phyloP scores from a whole-genome alignment of 2,113 vertebrate genomes.

The Leucoraja erinaceus region DNA sequence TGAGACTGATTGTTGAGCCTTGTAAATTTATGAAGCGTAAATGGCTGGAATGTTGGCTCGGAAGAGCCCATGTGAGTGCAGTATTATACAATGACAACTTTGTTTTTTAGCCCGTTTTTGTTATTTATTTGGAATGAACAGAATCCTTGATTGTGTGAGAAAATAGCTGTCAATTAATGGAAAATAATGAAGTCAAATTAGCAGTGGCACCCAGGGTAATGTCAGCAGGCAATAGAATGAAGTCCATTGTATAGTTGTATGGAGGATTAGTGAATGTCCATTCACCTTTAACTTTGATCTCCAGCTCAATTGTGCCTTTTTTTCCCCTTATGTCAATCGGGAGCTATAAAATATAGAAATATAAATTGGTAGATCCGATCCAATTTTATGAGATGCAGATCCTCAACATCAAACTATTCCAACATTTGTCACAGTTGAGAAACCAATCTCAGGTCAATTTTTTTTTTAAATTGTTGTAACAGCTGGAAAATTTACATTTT shows the following conservation, averaged over 20 bases:
- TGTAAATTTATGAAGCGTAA: background rate
- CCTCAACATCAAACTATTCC: background rate
- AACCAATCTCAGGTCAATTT: background rate
- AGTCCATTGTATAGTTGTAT: background rate
- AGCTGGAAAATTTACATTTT: background rate
- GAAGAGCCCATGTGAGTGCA: background rate
- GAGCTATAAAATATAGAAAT: background rate
- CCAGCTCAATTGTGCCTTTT: background rate
- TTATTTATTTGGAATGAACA: background rate
- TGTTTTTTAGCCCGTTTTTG: background rate
- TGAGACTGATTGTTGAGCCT: background rate
- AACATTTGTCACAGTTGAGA: background rate
- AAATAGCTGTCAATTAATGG: conserved; percentile 11
- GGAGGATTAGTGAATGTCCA: background rate
- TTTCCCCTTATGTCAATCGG: background rate
- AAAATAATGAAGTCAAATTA: conserved; percentile 28
- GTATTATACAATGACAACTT: background rate
- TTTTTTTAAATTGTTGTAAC: background rate
- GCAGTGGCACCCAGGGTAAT: background rate
- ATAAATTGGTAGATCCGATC: background rate
- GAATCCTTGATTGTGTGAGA: background rate
- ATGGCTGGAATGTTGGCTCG: background rate
- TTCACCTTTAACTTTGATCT: background rate
- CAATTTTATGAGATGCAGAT: background rate
- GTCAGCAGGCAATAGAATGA: background rate